phyloP scores from a whole-genome alignment of 2,888 invertebrate species.

The Drosophila algonquin region DNA sequence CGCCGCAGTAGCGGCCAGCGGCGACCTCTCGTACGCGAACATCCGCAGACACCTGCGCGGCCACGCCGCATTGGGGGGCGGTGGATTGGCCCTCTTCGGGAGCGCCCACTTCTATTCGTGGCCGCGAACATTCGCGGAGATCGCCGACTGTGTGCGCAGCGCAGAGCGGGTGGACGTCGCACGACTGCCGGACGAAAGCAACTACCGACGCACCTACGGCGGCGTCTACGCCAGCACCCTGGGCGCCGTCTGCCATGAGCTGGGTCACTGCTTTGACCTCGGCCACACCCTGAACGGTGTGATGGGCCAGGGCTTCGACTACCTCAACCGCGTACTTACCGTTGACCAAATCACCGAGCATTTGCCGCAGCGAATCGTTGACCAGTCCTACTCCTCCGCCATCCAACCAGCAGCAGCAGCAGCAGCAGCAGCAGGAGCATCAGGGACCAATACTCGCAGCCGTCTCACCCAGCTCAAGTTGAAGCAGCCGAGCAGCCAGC shows the following conservation, averaged over 20 bases:
- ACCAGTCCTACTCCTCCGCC: not conserved
- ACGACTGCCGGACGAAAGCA: slow-evolving; percentile 95
- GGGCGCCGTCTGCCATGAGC: slow-evolving; percentile 96
- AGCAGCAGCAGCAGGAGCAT: not conserved
- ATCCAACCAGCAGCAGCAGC: not conserved
- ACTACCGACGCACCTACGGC: slow-evolving; percentile 93
- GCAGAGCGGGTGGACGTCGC: slow-evolving; percentile 88
- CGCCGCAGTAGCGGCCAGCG: slow-evolving; percentile 85
- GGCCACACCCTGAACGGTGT: slow-evolving; percentile 96
- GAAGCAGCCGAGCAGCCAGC: slow-evolving; percentile 50
- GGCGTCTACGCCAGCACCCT: slow-evolving; percentile 95
- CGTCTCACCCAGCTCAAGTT: slow-evolving; percentile 81
- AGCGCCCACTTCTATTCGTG: slow-evolving; percentile 95
- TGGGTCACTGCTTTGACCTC: slow-evolving; percentile 95
- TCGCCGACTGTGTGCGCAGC: slow-evolving; percentile 85
- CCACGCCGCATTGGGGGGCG: slow-evolving; percentile 95
- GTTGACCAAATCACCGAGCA: slow-evolving; percentile 85
- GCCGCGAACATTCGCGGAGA: slow-evolving; percentile 90
- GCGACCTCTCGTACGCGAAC: slow-evolving; percentile 88
- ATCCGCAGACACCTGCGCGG: slow-evolving; percentile 89
- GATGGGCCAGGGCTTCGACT: slow-evolving; percentile 96
- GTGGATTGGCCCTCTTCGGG: slow-evolving; percentile 95
- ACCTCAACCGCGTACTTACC: slow-evolving; percentile 91
- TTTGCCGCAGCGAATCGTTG: slow-evolving; percentile 80
- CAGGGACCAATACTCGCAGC: slow-evolving; percentile 31